Conservation (phyloP, 2,113 vertebrate species). For the Porphyrio hochstetteri region DNA sequence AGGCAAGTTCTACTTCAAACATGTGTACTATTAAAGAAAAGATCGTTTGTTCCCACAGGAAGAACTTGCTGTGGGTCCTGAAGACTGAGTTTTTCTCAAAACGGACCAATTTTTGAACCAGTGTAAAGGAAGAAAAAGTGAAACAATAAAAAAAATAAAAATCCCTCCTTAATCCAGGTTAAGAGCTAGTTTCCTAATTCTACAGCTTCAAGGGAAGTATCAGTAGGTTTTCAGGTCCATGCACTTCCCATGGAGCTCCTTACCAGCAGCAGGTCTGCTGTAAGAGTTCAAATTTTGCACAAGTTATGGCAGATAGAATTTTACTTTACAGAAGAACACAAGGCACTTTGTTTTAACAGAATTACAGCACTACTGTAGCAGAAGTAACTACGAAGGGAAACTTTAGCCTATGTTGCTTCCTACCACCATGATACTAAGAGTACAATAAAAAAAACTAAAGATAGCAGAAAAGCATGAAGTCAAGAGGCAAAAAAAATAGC, state of each 20-base stretch:
- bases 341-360: background rate
- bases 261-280: background rate
- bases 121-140: background rate
- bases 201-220: background rate
- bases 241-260: background rate
- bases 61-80: background rate
- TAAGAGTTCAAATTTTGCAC: background rate
- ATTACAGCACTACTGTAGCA: background rate
- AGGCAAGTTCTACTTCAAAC: background rate
- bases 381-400: background rate
- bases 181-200: background rate
- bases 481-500: background rate
- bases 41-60: background rate
- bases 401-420: background rate
- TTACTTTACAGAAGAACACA: background rate
- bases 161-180: background rate
- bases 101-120: background rate
- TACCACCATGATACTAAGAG: background rate
- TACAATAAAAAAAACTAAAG: background rate
- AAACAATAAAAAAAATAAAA: too few species aligned
- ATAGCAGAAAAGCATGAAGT: too few species aligned
- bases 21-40: background rate
- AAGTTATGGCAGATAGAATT: background rate
- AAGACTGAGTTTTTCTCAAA: background rate
- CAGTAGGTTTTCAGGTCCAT: background rate